Evolutionary conservation across 2,888 invertebrate genomes (phyloP).

Genomic region (Drosophila atripex): DNA sequence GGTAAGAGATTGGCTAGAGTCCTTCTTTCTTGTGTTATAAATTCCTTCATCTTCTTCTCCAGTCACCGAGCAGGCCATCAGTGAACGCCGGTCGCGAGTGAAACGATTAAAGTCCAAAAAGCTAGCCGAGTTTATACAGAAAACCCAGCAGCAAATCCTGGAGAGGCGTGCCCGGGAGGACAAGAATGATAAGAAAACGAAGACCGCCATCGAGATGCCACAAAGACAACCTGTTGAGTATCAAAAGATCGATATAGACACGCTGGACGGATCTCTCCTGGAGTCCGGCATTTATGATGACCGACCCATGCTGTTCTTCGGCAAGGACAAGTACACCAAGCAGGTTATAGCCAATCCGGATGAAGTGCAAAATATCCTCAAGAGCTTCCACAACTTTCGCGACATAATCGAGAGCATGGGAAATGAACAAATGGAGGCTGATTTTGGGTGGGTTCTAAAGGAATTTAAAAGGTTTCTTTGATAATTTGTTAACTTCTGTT

Average conservation of each 20-base stretch:
- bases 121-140: conserved; percentile 87
- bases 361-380: conserved; percentile 77
- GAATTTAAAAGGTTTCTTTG: background rate
- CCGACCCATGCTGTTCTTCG: conserved; percentile 81
- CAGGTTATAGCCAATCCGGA: conserved; percentile 67
- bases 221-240: conserved; percentile 79
- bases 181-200: conserved; percentile 31
- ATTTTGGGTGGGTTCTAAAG: conserved; percentile 48
- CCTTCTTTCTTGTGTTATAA: background rate
- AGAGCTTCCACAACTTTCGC: conserved; percentile 82
- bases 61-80: conserved; percentile 88
- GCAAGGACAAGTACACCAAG: conserved; percentile 74
- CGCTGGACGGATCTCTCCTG: conserved; percentile 71
- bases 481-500: background rate
- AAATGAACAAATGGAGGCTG: conserved; percentile 66
- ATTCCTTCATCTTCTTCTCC: background rate
- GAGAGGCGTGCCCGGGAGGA: conserved; percentile 66
- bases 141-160: conserved; percentile 83
- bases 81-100: conserved; percentile 88
- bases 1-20: conserved; percentile 84
- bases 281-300: conserved; percentile 79
- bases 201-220: conserved; percentile 4
- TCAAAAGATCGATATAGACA: conserved; percentile 81
- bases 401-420: conserved; percentile 81
- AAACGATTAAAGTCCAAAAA: conserved; percentile 88